A percentile compares a stretch with the other conserved stretches of the same genome.
Evolutionary conservation across 2,797 vertebrate genomes (phyloP).

Genomic region (Coregonus ussuriensis): DNA sequence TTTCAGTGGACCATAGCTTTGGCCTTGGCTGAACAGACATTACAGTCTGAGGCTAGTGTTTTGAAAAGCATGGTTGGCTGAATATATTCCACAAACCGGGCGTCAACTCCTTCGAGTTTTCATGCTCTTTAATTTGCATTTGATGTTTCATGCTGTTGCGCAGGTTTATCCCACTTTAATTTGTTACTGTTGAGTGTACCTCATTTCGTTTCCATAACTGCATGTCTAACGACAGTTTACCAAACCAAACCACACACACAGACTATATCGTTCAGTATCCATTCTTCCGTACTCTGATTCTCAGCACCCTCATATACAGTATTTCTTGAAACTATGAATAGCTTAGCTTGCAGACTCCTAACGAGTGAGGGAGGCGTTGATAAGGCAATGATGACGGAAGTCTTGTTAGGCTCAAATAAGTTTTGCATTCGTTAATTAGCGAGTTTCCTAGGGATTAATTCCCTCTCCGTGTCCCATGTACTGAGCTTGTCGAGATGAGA

Average conservation of each 20-base stretch:
- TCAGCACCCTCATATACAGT: neutral
- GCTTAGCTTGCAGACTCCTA: neutral
- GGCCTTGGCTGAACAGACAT: too few species aligned
- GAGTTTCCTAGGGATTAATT: neutral
- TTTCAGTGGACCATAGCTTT: neutral
- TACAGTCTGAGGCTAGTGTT: neutral
- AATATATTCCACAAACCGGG: neutral
- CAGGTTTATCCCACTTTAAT: neutral
- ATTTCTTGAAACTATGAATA: neutral
- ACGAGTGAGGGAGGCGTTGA: neutral
- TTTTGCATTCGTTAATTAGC: neutral
- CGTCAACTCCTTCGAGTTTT: neutral
- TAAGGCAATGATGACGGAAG: neutral
- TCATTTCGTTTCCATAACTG: neutral
- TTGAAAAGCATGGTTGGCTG: neutral
- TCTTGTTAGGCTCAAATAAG: neutral
- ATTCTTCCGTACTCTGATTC: neutral
- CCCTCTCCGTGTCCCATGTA: neutral
- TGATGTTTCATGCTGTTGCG: neutral
- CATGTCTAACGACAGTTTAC: neutral
- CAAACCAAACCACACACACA: neutral
- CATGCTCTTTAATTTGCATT: neutral
- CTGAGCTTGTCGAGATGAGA: neutral
- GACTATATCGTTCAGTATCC: neutral
- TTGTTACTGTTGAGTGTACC: neutral